Evolutionary conservation across 2,888 invertebrate species (phyloP), one percentile per base, ranked within the genome.

Genomic region (Teleiodes luculella): DNA sequence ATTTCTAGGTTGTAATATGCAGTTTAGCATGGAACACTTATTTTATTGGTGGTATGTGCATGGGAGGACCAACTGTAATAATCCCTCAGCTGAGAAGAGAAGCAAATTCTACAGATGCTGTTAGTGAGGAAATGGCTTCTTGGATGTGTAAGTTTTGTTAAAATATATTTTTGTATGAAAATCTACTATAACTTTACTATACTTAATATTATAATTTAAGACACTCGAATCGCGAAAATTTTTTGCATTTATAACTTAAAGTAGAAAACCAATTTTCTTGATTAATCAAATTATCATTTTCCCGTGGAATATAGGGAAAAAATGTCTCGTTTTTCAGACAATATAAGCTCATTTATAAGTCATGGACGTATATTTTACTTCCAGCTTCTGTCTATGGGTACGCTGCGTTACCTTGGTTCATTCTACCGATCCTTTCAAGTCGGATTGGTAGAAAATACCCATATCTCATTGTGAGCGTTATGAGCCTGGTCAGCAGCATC

Each of bases 61-160:
- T 61, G 3, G 67, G 65, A 2, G 30, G 54, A 0, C 59, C 64
- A 0, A 64, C 65, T 1, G 60, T 67, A 0, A 13, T 60, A 3
- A 47, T 67, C 8, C 60, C 64, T 13, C 65, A 67, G 41, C 45
- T 67, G 6, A 60, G 61, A 50, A 50, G 46, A 13, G 60, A 60
- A 33, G 62, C 60, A 47, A 47, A 47, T 16, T 61, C 61, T 3
- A 31, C 47, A n/a, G 46, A 54, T 10, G 54, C 57, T 8, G 39
- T 64, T 4, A 62, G 60, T 48, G 51, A 58, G 2, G 57, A 64
- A 16, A 57, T 58, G 43, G 61, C 55, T 11, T 57, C 63, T 18
- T 67, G 65, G 65, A 50, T 67, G 11, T 57, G 67, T 65, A 59
- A 33, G 47, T 47, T n/a, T n/a, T n/a, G n/a, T n/a, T n/a, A n/a